Evolutionary conservation across 2,797 vertebrate species (phyloP), one percentile per base, ranked within the genome.

Genomic region (Limnodromus scolopaceus): DNA sequence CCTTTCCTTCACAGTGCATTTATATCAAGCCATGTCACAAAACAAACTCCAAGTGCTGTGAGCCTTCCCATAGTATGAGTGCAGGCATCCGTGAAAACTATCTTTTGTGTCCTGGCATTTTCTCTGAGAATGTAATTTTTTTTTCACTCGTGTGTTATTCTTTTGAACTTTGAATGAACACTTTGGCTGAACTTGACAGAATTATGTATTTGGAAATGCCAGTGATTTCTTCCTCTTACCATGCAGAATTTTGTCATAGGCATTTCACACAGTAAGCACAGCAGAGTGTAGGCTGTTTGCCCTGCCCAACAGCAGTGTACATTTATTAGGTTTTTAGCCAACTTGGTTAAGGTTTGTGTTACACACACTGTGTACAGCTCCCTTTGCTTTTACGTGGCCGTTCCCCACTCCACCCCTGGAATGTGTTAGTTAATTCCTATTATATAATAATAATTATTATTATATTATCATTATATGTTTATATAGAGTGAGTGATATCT

Each of bases 61-160:
- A 97, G 91, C 92, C 84, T 97, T 97, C 93, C 95, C 97, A 97
- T 96, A 97, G 95, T 97, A 91, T 74, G 74, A 84, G 94, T 92
- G 95, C 96, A 97, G 83, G 89, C 97, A 98, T 95, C 97, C 97
- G 83, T 97, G 97, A 97, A 96, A 80, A 80, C 89, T 74, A 2
- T 89, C 96, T 93, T 97, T 97, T 97, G 92, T 97, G 76, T 82
- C 63, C 60, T 66, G 91, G 92, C 75, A 64, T 96, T 97, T 97
- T 96, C 94, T 95, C 96, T 96, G 97, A 93, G 96, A 95, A 91
- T 91, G 91, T 93, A 68, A 65, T 94, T 96, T 96, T 96, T 96
- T 96, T 97, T 96, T 91, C 94, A 93, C 90, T 96, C 58, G 54
- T 97, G 92, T 96, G 91, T 96, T 96, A 96, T 96, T 97, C 92